Evolutionary conservation across 2,113 vertebrate species (phyloP).

Genomic region (Melanostigma gelatinosum): DNA sequence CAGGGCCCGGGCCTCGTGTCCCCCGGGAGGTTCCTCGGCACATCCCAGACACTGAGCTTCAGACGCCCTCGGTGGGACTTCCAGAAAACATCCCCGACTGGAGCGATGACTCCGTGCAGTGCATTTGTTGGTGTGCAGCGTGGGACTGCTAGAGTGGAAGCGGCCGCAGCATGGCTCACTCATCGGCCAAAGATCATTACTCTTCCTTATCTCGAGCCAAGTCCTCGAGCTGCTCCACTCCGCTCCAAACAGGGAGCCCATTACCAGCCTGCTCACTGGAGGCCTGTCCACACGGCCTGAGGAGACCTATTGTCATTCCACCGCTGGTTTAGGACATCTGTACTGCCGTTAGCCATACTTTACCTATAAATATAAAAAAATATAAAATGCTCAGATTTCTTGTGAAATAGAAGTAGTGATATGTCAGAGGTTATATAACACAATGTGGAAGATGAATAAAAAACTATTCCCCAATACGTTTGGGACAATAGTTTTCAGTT

Average conservation of each 20-base stretch:
- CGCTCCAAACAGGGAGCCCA: constrained; percentile 54
- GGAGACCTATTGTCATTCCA: constrained; percentile 53
- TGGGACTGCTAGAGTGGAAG: constrained; percentile 61
- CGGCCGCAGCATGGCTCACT: constrained; percentile 58
- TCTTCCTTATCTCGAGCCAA: constrained; percentile 65
- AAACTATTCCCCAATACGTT: background rate
- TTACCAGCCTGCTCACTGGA: constrained; percentile 53
- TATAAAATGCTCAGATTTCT: background rate
- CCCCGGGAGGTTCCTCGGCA: constrained; percentile 44
- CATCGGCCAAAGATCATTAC: constrained; percentile 72
- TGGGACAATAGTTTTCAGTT: background rate
- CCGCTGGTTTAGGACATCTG: constrained; percentile 25
- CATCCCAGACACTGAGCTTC: constrained; percentile 59
- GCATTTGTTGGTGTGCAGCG: constrained; percentile 67
- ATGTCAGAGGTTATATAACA: background rate
- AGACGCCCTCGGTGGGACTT: constrained; percentile 52
- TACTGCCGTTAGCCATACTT: constrained; percentile 10
- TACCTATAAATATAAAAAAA: background rate
- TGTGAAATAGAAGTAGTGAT: background rate
- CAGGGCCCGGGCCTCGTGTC: constrained; percentile 50
- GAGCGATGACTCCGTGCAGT: constrained; percentile 55
- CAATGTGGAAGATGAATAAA: background rate
- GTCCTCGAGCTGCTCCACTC: constrained; percentile 57
- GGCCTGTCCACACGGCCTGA: constrained; percentile 39
- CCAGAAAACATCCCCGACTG: constrained; percentile 64